Evolutionary conservation across 2,113 vertebrate genomes (phyloP).

Genomic region (Cyrtonyx montezumae): DNA sequence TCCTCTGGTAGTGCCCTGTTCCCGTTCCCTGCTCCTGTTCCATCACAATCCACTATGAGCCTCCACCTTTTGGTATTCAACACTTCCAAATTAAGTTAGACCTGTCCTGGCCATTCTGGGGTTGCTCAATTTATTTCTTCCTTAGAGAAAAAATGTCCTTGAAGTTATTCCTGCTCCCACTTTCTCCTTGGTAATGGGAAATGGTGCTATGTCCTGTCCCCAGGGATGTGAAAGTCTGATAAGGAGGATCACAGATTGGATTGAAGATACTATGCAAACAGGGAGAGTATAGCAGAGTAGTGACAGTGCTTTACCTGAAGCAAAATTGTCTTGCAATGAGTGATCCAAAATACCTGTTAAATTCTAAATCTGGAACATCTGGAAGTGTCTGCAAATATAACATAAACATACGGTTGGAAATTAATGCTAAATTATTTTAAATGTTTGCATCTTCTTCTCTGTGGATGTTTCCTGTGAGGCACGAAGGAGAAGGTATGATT

Average conservation of each 20-base stretch:
- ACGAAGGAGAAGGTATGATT: not conserved
- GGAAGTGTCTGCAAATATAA: not conserved
- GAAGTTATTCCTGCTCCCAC: not conserved
- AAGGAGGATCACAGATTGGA: not conserved
- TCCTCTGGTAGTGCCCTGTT: not conserved
- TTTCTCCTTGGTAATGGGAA: not conserved
- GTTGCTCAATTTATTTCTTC: not conserved
- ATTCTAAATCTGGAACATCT: not conserved
- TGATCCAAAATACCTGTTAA: not conserved
- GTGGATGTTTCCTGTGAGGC: not conserved
- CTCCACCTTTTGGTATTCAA: not conserved
- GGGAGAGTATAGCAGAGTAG: not conserved
- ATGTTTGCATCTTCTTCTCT: not conserved
- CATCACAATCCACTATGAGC: not conserved
- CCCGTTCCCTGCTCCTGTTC: not conserved
- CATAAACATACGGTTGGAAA: not conserved
- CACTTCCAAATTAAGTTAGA: not conserved
- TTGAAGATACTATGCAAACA: not conserved
- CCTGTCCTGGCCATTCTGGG: not conserved
- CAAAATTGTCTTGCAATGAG: not conserved
- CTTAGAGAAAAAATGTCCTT: not conserved
- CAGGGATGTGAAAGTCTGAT: not conserved
- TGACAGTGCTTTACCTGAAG: not conserved
- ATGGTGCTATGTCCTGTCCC: not conserved
- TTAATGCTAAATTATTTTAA: not conserved